Evolutionary conservation across 2,113 vertebrate genomes (phyloP).

Genomic region (Elephantulus edwardii): DNA sequence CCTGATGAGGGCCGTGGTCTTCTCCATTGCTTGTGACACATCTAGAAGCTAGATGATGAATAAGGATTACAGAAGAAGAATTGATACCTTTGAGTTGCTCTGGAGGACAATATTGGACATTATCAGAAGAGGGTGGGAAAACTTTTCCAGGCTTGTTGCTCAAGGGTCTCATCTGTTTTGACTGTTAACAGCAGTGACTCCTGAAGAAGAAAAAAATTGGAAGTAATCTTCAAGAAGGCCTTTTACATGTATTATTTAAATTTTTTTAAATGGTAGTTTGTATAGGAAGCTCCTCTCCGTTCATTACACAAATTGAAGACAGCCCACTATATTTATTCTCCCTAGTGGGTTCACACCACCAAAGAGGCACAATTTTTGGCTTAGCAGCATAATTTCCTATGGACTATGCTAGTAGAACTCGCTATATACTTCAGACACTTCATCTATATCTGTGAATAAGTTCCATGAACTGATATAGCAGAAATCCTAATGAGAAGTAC

Average conservation of each 20-base stretch:
- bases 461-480: conserved; percentile 12
- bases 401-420: too few species aligned
- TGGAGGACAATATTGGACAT: neutral
- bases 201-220: neutral
- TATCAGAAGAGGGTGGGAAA: conserved; percentile 9
- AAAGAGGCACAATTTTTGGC: too few species aligned
- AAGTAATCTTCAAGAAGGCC: neutral
- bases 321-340: too few species aligned
- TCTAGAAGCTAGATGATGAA: too few species aligned
- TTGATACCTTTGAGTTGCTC: conserved; percentile 1
- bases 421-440: conserved; percentile 4
- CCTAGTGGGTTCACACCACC: too few species aligned
- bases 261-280: neutral
- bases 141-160: neutral
- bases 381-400: too few species aligned
- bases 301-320: neutral
- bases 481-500: neutral
- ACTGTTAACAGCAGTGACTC: neutral
- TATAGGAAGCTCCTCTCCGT: neutral
- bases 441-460: neutral
- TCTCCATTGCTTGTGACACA: too few species aligned
- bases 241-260: neutral
- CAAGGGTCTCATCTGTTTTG: neutral
- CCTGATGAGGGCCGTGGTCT: too few species aligned
- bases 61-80: too few species aligned